A percentile compares a stretch with the other conserved stretches of the same genome.
These are phyloP conservation scores for Aethina tumida DNA, from an alignment of 1,140 invertebrate genomes.

Conservation along the genomic window DNA sequence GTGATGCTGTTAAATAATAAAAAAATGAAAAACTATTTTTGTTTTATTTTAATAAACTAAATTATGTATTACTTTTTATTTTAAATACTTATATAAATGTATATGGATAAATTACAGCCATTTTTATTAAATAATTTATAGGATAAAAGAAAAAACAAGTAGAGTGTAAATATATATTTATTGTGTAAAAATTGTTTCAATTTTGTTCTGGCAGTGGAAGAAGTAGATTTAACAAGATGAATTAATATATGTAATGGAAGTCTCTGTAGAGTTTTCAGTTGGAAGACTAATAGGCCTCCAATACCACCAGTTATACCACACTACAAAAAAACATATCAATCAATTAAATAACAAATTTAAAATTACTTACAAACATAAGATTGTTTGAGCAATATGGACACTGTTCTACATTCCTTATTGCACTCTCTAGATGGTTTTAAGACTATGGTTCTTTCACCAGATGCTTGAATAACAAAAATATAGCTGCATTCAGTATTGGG, in stretches of 20 bases:
- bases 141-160: too few species aligned
- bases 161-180: too few species aligned
- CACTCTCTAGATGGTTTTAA: slow-evolving; percentile 60
- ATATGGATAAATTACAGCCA: too few species aligned
- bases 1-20: too few species aligned
- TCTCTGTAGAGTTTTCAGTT: slow-evolving; percentile 42
- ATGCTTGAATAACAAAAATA: slow-evolving; percentile 56
- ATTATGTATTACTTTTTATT: too few species aligned
- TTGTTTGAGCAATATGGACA: slow-evolving; percentile 52
- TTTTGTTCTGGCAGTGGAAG: too few species aligned
- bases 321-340: slow-evolving; percentile 44
- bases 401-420: slow-evolving; percentile 47
- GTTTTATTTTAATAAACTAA: too few species aligned
- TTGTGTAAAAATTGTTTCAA: too few species aligned
- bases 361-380: slow-evolving; percentile 57
- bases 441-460: slow-evolving; percentile 52
- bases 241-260: slow-evolving; percentile 58
- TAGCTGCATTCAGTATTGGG: slow-evolving; percentile 68
- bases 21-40: too few species aligned
- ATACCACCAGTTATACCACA: slow-evolving; percentile 79
- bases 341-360: slow-evolving; percentile 5
- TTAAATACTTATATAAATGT: too few species aligned
- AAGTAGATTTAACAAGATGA: slow-evolving; percentile 57
- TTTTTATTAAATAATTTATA: too few species aligned
- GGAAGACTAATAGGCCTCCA: slow-evolving; percentile 60